Evolutionary conservation across 2,888 invertebrate species (phyloP).

Genomic region (Sturmia bella): DNA sequence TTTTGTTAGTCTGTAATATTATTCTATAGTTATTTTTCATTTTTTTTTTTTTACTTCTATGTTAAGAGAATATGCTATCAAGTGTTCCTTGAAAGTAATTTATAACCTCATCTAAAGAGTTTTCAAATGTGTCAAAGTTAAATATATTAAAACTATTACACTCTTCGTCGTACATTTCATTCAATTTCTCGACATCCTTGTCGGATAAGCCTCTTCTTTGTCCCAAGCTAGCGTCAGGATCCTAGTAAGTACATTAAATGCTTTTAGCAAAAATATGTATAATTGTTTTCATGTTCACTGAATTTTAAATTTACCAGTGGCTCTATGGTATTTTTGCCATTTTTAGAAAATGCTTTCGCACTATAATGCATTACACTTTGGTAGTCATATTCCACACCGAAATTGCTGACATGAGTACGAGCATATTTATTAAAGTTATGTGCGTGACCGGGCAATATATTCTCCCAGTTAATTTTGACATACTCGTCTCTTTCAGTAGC

Average conservation of each 20-base stretch:
- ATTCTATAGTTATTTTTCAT: slow-evolving; percentile 29
- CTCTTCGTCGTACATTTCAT: slow-evolving; percentile 83
- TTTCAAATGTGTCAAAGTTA: slow-evolving; percentile 74
- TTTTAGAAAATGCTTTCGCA: slow-evolving; percentile 86
- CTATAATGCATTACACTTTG: slow-evolving; percentile 89
- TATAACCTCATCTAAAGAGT: slow-evolving; percentile 75
- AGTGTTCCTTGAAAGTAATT: slow-evolving; percentile 74
- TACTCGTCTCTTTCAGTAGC: slow-evolving; percentile 89
- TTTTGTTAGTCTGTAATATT: slow-evolving; percentile 10
- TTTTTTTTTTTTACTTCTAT: slow-evolving; percentile 8
- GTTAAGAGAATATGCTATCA: slow-evolving; percentile 56
- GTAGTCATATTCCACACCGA: slow-evolving; percentile 87
- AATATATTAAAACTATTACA: slow-evolving; percentile 75
- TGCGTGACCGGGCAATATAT: slow-evolving; percentile 83
- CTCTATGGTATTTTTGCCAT: slow-evolving; percentile 86
- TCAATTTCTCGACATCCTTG: slow-evolving; percentile 83
- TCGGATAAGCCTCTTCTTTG: slow-evolving; percentile 83
- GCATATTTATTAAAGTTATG: slow-evolving; percentile 86
- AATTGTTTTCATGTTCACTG: background rate
- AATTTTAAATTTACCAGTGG: slow-evolving; percentile 81
- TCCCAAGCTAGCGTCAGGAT: slow-evolving; percentile 82
- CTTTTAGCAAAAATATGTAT: background rate
- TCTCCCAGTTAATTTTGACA: slow-evolving; percentile 88
- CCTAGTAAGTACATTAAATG: slow-evolving; percentile 75
- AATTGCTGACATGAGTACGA: slow-evolving; percentile 85